A percentile compares a stretch with the other conserved stretches of the same genome.
Evolutionary conservation across 2,113 vertebrate species (phyloP).

Genomic region (Heteronetta atricapilla): DNA sequence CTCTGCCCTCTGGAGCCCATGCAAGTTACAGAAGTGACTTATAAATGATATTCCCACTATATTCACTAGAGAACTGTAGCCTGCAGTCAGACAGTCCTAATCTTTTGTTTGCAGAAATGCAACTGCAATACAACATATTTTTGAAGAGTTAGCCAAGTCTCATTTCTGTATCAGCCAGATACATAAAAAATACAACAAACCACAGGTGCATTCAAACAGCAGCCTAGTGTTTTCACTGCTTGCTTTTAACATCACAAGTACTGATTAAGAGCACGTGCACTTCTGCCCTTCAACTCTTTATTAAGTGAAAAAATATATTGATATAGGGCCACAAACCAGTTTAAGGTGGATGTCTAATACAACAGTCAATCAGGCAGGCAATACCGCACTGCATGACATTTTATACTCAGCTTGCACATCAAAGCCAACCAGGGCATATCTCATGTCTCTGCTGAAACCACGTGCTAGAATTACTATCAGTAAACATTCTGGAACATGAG

Average conservation of each 20-base stretch:
- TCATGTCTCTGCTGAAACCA: neutral
- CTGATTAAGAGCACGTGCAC: neutral
- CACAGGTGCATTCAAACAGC: neutral
- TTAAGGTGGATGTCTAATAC: neutral
- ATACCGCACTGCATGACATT: neutral
- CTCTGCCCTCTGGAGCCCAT: accelerated
- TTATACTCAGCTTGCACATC: neutral
- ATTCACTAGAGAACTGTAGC: neutral
- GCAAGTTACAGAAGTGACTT: neutral
- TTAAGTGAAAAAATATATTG: neutral
- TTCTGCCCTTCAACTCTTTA: neutral
- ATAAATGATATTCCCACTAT: neutral
- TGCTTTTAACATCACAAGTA: neutral
- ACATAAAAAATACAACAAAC: neutral
- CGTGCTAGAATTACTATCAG: neutral
- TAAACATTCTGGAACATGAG: neutral
- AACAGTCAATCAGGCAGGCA: neutral
- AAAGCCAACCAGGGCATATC: neutral
- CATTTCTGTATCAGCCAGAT: neutral
- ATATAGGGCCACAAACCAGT: neutral
- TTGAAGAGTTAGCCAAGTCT: neutral
- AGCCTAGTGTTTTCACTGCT: neutral
- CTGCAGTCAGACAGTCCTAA: neutral
- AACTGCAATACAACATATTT: neutral
- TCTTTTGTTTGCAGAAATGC: neutral